Percentiles rank a stretch among this genome's conserved stretches.
phyloP scores from a whole-genome alignment of 2,888 invertebrate species.

The Philereme transversata region DNA sequence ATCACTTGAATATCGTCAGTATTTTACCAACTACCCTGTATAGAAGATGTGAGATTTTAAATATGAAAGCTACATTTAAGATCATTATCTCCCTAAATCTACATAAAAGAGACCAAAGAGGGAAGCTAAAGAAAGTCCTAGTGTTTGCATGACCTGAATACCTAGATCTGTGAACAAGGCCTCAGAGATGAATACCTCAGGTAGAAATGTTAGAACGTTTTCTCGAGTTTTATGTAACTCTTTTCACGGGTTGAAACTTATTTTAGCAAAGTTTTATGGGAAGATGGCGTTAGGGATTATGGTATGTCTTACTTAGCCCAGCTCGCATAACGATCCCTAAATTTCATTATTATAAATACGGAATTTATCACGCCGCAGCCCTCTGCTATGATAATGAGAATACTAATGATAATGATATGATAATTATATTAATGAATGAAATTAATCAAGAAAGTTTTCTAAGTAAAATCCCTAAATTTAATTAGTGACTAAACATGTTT shows the following conservation, averaged over 20 bases:
- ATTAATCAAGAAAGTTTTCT: no score
- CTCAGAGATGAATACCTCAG: constrained; percentile 26
- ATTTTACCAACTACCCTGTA: no score
- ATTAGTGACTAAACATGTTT: no score
- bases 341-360: no score
- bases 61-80: background rate
- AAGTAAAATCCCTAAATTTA: no score
- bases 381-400: no score
- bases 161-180: constrained; percentile 45
- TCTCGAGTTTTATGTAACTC: background rate
- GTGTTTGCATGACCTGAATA: constrained; percentile 56
- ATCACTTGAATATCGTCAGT: no score
- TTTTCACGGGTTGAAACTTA: background rate
- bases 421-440: no score
- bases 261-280: background rate
- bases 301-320: background rate
- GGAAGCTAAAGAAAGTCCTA: constrained; percentile 42
- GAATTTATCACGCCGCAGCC: no score
- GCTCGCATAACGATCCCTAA: no score
- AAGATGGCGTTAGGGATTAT: background rate
- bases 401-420: no score
- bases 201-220: constrained; percentile 5
- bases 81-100: constrained; percentile 1
- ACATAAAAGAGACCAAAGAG: constrained; percentile 32
- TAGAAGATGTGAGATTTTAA: no score